Evolutionary conservation across 2,797 vertebrate genomes (phyloP), one percentile per base, ranked within the genome.

Genomic region (Nannoperca obscura): DNA sequence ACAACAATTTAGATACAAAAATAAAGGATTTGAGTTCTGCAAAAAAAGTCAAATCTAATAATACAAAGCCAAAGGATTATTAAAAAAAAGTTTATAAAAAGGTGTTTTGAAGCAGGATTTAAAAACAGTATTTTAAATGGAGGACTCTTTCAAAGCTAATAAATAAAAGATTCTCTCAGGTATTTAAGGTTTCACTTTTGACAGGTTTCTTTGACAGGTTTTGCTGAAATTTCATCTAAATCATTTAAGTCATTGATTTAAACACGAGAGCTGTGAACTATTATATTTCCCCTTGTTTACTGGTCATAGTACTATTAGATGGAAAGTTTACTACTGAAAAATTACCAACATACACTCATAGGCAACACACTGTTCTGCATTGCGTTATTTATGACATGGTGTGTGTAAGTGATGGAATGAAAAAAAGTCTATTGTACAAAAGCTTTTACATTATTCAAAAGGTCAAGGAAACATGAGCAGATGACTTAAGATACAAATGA

Each of bases 371-470:
- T 1, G 22, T 53, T 67, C 8, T 63, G 32, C n/a, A 36, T 13
- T n/a, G 13, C 13, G 7, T 19, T 32, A 14, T 71, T 34, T 49
- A 19, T 57, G 9, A 52, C n/a, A 8, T 17, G 5, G 20, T 40
- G 12, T 53, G 7, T 24, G 0, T 61, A 19, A 59, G 44, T 34
- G 17, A 36, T 19, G 17, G 27, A 42, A 11, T 52, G 5, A 24
- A 40, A 60, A 59, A 0, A 47, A 5, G 12, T 40, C 8, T 13
- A 12, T 22, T 54, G 19, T 59, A 19, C 52, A 8, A 22, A 40
- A 22, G 47, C 19, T 69, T 63, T 11, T 47, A 46, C 19, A 34
- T 62, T 38, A 12, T 59, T 71, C 8, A 54, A 17, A n/a, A 64
- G 15, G 3, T 30, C 20, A 62, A 68, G 2, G 36, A 58, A 68